Percentiles rank a stretch among this genome's conserved stretches.
Evolutionary conservation across 1,140 invertebrate species (phyloP).

Genomic region (Apis dorsata): DNA sequence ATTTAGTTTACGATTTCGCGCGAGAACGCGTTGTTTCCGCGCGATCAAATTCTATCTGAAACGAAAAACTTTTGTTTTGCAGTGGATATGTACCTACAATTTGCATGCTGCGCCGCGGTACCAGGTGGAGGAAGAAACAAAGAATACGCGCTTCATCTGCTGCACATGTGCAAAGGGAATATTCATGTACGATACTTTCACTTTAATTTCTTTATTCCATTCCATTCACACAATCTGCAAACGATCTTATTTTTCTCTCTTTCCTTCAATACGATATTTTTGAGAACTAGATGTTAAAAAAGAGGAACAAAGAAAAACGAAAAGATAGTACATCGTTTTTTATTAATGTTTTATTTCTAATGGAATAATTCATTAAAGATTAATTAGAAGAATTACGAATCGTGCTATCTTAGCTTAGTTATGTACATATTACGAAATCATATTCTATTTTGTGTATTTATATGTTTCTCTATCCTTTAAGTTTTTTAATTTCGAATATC

Average conservation of each 20-base stretch:
- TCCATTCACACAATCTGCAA: not conserved
- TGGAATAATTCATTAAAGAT: no score
- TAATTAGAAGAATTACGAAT: no score
- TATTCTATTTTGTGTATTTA: no score
- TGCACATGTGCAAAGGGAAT: slow-evolving; percentile 92
- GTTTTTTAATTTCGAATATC: no score
- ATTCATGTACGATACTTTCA: slow-evolving; percentile 85
- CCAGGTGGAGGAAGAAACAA: slow-evolving; percentile 95
- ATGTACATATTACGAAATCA: no score
- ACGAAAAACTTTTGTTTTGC: slow-evolving; percentile 64
- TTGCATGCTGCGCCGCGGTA: slow-evolving; percentile 94
- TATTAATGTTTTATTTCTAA: no score
- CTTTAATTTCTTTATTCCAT: slow-evolving; percentile 31
- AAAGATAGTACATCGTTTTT: not conserved
- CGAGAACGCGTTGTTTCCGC: not conserved
- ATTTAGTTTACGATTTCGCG: slow-evolving; percentile 12
- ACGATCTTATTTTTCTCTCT: not conserved
- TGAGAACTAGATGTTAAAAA: not conserved
- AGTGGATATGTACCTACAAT: slow-evolving; percentile 94
- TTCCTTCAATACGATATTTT: not conserved
- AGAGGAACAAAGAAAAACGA: not conserved
- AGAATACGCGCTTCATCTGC: slow-evolving; percentile 95
- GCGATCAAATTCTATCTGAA: slow-evolving; percentile 21
- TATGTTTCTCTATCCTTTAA: no score
- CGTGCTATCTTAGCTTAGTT: no score